Conservation (phyloP, 1,140 invertebrate species). For the Oppia nitens region DNA sequence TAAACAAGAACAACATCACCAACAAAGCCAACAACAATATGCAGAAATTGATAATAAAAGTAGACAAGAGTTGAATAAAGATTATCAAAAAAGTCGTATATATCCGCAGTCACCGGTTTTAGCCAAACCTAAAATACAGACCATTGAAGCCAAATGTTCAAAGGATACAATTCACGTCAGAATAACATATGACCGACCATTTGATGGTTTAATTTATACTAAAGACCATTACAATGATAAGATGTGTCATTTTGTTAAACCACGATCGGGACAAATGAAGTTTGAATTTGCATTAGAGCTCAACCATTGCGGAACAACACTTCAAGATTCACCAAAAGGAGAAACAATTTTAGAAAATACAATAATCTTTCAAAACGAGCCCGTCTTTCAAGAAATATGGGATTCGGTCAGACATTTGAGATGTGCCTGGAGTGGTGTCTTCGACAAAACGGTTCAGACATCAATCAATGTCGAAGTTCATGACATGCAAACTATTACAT, state of each 20-base stretch:
- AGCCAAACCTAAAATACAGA: constrained; percentile 19
- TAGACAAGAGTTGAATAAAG: neutral
- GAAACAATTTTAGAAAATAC: constrained; percentile 44
- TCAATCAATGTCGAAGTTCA: constrained; percentile 57
- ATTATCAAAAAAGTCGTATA: neutral
- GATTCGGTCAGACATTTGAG: constrained; percentile 39
- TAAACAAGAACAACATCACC: neutral
- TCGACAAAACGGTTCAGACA: constrained; percentile 14
- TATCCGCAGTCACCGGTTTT: neutral
- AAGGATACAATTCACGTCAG: constrained; percentile 23
- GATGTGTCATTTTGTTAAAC: constrained; percentile 72
- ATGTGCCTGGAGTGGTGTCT: constrained; percentile 4
- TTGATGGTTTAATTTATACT: constrained; percentile 23
- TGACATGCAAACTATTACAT: constrained; percentile 58
- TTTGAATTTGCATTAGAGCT: constrained; percentile 79
- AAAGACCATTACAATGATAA: constrained; percentile 53
- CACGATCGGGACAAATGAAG: constrained; percentile 66
- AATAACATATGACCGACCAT: constrained; percentile 23
- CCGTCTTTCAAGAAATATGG: constrained; percentile 70
- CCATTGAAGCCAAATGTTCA: constrained; percentile 23
- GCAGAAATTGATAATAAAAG: neutral
- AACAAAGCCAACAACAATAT: neutral
- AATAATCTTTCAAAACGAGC: constrained; percentile 83
- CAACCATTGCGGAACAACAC: constrained; percentile 75
- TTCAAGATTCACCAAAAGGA: constrained; percentile 34